Base-by-base conservation (phyloP, 1,140 invertebrate species). In the Ceratosolen fusciceps region DNA sequence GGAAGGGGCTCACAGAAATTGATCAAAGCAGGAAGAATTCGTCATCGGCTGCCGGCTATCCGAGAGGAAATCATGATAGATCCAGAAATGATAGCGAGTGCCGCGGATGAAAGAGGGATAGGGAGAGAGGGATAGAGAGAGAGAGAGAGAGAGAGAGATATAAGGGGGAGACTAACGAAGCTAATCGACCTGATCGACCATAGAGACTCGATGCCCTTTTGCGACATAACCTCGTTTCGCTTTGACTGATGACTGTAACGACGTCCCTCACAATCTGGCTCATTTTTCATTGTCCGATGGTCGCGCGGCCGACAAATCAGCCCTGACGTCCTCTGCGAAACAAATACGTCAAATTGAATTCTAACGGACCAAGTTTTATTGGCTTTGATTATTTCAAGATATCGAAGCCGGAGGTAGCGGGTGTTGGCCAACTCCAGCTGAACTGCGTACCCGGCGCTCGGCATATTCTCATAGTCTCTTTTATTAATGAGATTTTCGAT, bases 271-370 rank as follows among this genome's bases (percentile, higher is more conserved):
- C 43, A 2, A 47, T 62, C 3, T 52, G 60, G 47, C 56, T 65
- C 31, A 73, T 74, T 74, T 79, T 74, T 79, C 29, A 43, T 21
- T 37, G 49, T 62, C 19, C 52, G 49, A 62, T 43, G 21, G 21
- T 47, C 37, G 49, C 47, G 19, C 21, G 29, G 10, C 5, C n/a
- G 54, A 39, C 5, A 43, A 74, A 60, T 58, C 37, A 24, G 54
- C 14, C 12, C 2, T 31, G 72, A 58, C 75, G 47, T 67, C 29
- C 65, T n/a, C 9, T 29, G 56, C 56, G 77, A 78, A 67, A 79
- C 70, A 79, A 79, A 74, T 67, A 79, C 74, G 31, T 34, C 71
- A 79, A 73, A 79, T 79, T 79, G 39, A 79, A 79, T 78, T 79
- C 34, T 43, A 24, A 39, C 34, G 31, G 71, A 58, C 0, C 16